Conservation (phyloP, 2,888 invertebrate genomes). For the Diarsia rubi region DNA sequence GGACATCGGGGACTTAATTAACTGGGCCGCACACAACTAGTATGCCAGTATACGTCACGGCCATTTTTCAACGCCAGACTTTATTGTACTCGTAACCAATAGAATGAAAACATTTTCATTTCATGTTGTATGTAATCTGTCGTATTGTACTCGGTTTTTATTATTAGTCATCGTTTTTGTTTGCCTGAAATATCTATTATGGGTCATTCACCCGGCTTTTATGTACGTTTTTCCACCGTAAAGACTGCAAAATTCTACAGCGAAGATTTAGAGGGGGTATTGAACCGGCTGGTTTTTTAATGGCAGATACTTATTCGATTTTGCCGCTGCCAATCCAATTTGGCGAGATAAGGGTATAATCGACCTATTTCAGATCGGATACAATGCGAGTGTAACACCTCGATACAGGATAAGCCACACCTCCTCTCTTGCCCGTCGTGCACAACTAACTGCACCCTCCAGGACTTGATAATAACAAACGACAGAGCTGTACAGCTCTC, state of each 20-base stretch:
- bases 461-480: too few relatives aligned
- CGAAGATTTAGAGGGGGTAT: background rate
- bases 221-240: background rate
- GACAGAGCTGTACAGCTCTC: too few relatives aligned
- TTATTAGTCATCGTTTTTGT: conserved; percentile 1
- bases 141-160: background rate
- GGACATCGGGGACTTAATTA: conserved; percentile 61
- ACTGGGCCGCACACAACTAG: conserved; percentile 24
- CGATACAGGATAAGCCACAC: too few relatives aligned
- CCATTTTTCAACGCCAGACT: conserved; percentile 57
- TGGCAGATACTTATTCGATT: background rate
- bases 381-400: too few relatives aligned
- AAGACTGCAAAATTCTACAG: background rate
- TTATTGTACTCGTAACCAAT: conserved; percentile 42
- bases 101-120: conserved; percentile 43
- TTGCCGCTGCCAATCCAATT: too few relatives aligned
- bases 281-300: background rate
- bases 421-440: too few relatives aligned
- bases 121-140: conserved; percentile 5
- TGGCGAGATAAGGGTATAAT: too few relatives aligned
- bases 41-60: conserved; percentile 41
- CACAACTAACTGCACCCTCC: too few relatives aligned
- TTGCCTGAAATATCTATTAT: background rate
- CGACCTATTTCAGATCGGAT: too few relatives aligned
- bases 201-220: background rate